Evolutionary conservation across 2,888 invertebrate genomes (phyloP), one percentile per base, ranked within the genome.

Genomic region (Ophion obscuratus): DNA sequence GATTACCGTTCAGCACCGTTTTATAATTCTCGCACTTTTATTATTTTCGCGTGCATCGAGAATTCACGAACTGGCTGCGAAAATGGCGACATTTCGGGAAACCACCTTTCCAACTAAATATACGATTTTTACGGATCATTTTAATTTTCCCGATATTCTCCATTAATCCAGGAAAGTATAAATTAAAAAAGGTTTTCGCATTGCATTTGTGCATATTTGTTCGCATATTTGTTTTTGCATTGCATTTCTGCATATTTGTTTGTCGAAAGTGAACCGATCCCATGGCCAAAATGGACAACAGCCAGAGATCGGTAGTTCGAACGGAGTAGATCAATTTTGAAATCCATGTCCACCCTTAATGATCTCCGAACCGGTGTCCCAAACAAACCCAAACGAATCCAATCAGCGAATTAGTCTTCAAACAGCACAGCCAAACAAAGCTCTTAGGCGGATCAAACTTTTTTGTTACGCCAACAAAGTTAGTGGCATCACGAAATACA

Each of bases 401-500:
- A 67, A 40, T 4, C 9, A 67, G 11, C 11, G 40, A 24, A 53
- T 10, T 7, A 27, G 53, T 40, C 9, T 17, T 11, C 24, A 53
- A 20, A 17, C 27, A 47, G 27, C 1, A 47, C 40, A 64, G 64
- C 7, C 27, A 44, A 44, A 66, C 71, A 73, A 71, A 71, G 31
- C 24, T 77, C 59, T 77, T 20, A 17, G 53, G 76, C 40, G 67
- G 40, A 27, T 24, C 68, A 75, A 64, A 75, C 40, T 14, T 79
- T 80, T 70, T n/a, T 36, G 31, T 57, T 24, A n/a, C 27, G 31
- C 31, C 59, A 83, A 67, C 59, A 66, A 24, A 75, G 76, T 40
- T 10, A 5, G 40, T 59, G 44, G 64, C n/a, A 66, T 31, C 40
- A 27, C 57, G 10, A 27, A 36, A 47, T 53, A 81, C 67, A 62